Conservation (phyloP, 2,797 vertebrate genomes). For the Florisuga fusca region DNA sequence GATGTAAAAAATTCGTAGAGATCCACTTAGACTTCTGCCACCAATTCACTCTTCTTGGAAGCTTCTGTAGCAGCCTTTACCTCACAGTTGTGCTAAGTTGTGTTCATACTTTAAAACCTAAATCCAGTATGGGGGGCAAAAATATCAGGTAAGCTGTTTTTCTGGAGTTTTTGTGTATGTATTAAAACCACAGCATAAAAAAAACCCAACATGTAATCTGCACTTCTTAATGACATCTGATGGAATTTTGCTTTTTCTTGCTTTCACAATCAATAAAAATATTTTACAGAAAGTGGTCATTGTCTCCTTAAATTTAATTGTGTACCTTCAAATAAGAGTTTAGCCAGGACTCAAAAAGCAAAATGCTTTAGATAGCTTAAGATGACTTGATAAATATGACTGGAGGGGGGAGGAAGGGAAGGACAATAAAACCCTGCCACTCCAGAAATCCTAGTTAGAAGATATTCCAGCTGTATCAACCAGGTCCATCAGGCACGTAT, state of each 20-base stretch:
- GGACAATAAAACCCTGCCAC: background rate
- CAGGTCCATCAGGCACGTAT: background rate
- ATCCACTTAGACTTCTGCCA: background rate
- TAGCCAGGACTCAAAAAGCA: background rate
- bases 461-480: background rate
- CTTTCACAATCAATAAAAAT: conserved; percentile 76
- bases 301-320: conserved; percentile 73
- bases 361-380: background rate
- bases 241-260: conserved; percentile 51
- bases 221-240: background rate
- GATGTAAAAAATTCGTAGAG: background rate
- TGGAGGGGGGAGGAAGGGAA: conserved; percentile 17
- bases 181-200: conserved; percentile 6
- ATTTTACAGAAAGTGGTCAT: conserved; percentile 72
- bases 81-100: background rate
- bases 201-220: conserved; percentile 9
- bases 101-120: background rate
- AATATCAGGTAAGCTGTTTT: conserved; percentile 58
- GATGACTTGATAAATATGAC: background rate
- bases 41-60: background rate
- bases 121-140: background rate
- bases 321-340: background rate
- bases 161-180: background rate
- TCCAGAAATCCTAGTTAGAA: conserved; percentile 24
- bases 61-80: background rate